A percentile compares a stretch with the other conserved stretches of the same genome.
Conservation (phyloP, 2,797 vertebrate species). For the Propithecus deckenii region DNA sequence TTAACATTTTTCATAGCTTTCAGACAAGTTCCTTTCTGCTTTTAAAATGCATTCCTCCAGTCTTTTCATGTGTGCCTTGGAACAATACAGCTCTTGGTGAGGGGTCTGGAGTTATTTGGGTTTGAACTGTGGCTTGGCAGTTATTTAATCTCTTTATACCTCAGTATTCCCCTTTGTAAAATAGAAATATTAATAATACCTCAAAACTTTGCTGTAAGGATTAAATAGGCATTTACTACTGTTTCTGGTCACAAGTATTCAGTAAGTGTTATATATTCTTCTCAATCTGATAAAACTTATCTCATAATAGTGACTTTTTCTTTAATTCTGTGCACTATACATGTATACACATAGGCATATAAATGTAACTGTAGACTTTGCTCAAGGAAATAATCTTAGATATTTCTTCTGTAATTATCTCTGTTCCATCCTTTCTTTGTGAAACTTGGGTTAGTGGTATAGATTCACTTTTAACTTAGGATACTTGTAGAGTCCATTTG, state of each 20-base stretch:
- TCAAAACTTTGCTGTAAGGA: neutral
- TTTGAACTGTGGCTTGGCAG: neutral
- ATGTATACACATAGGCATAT: neutral
- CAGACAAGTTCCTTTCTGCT: slow-evolving; percentile 43
- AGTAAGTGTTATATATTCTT: neutral
- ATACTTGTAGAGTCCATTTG: neutral
- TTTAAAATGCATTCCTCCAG: neutral
- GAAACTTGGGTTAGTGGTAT: neutral
- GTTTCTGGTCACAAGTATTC: neutral
- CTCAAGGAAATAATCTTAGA: neutral
- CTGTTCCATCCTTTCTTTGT: neutral
- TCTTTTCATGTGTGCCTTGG: neutral
- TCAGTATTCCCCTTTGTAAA: neutral
- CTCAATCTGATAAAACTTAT: neutral
- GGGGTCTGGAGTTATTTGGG: neutral
- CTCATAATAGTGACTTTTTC: neutral
- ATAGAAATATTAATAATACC: neutral
- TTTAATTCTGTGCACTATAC: neutral
- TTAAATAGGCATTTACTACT: neutral
- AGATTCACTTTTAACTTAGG: slow-evolving; percentile 24
- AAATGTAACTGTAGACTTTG: neutral
- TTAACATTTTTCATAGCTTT: slow-evolving; percentile 48
- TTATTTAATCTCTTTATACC: neutral
- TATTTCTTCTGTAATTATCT: neutral
- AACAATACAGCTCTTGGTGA: neutral